These are phyloP conservation scores for Papilio elwesi DNA, from an alignment of 2,888 invertebrate species.

Conservation along the genomic window DNA sequence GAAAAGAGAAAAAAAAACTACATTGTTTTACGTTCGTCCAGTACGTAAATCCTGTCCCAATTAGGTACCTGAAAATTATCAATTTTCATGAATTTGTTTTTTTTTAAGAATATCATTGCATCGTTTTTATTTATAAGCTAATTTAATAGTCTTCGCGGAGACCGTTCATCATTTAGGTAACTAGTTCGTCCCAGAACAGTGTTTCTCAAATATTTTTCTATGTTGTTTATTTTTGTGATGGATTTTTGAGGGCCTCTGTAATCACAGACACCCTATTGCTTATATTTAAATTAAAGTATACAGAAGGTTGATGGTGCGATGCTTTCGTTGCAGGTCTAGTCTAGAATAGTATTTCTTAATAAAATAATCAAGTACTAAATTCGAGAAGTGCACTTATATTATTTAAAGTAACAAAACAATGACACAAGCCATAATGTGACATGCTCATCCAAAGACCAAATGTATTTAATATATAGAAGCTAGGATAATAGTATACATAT, in stretches of 20 bases:
- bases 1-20: constrained; percentile 37
- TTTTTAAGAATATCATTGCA: constrained; percentile 45
- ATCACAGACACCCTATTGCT: constrained; percentile 54
- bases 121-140: constrained; percentile 48
- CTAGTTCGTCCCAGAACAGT: constrained; percentile 71
- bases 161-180: constrained; percentile 49
- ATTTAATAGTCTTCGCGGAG: constrained; percentile 47
- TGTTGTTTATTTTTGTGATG: constrained; percentile 57
- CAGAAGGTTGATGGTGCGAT: constrained; percentile 58
- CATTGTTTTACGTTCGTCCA: constrained; percentile 37
- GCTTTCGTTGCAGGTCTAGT: constrained; percentile 73
- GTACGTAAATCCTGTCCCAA: constrained; percentile 61
- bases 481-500: constrained; percentile 66
- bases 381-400: constrained; percentile 81
- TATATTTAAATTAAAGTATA: constrained; percentile 42
- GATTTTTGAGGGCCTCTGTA: constrained; percentile 66
- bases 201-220: constrained; percentile 78
- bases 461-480: constrained; percentile 74
- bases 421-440: constrained; percentile 80
- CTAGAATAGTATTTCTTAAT: constrained; percentile 72
- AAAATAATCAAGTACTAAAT: constrained; percentile 70
- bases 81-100: constrained; percentile 51
- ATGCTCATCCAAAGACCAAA: constrained; percentile 84
- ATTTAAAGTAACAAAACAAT: constrained; percentile 73
- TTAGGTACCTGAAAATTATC: constrained; percentile 78